Base-by-base conservation (phyloP, 2,113 vertebrate genomes). In the Recurvirostra avosetta region DNA sequence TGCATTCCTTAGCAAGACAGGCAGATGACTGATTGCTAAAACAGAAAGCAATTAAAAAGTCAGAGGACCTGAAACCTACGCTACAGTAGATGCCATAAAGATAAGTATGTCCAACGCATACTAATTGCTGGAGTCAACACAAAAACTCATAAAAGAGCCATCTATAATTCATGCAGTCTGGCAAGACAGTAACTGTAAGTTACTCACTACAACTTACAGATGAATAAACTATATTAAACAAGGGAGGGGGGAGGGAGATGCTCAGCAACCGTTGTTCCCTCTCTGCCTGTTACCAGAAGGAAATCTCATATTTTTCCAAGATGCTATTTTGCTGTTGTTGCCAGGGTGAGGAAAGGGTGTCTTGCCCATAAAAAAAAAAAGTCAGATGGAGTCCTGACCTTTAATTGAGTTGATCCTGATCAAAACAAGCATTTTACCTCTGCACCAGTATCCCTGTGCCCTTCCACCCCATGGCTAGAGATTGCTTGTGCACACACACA, bases 81-180 rank as follows among this genome's bases (percentile, higher is more conserved):
- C 67, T 96, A 43, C 80, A 75, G 74, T 63, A 95, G 94, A 95
- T 92, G 80, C 80, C 88, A 78, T 74, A 86, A 80, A 88, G 80
- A 94, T 91, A 97, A 95, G 87, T 50, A 66, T 47, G 19, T 81
- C 95, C 89, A 70, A 71, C 1, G 56, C 92, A 94, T 85, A 81
- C 94, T 94, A 91, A 97, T 97, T 90, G 76, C 90, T 71, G 63
- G 80, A 96, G 81, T 55, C 90, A 49, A 87, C 92, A 94, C 3
- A 26, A 86, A 94, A 88, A 90, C 88, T 94, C 93, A 88, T 95
- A 96, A 95, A 97, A 96, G 65, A 88, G 84, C 73, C 84, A 96
- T 94, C 85, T 96, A 96, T 97, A 97, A 97, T 96, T 97, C 93
- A 97, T 95, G 90, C 78, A 75, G 53, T 79, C 94, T 94, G 81